Percentiles rank a stretch among this genome's conserved stretches.
Evolutionary conservation across 2,888 invertebrate genomes (phyloP).

Genomic region (Cephonodes hylas): DNA sequence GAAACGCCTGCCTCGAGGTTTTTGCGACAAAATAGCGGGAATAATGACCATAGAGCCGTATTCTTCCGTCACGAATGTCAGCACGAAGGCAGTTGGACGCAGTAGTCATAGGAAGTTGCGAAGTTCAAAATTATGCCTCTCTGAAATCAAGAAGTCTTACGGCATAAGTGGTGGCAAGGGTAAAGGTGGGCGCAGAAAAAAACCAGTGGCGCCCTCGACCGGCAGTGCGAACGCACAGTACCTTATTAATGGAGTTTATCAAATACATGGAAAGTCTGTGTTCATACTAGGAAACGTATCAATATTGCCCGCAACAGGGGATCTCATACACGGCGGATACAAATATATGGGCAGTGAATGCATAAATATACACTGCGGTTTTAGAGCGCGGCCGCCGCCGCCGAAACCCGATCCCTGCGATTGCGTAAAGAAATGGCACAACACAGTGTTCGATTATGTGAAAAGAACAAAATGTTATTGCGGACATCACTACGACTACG

Average conservation of each 20-base stretch:
- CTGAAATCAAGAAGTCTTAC: constrained; percentile 53
- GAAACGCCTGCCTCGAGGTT: constrained; percentile 48
- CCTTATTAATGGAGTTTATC: constrained; percentile 56
- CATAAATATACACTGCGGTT: constrained; percentile 61
- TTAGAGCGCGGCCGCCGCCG: constrained; percentile 43
- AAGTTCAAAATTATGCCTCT: constrained; percentile 37
- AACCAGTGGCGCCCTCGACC: constrained; percentile 50
- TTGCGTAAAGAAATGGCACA: constrained; percentile 59
- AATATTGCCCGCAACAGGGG: constrained; percentile 51
- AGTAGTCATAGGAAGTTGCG: constrained; percentile 32
- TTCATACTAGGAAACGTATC: constrained; percentile 54
- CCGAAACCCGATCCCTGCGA: constrained; percentile 52
- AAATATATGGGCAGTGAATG: constrained; percentile 34
- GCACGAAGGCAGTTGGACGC: constrained; percentile 35
- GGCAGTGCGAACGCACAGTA: constrained; percentile 56
- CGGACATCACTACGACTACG: constrained; percentile 60
- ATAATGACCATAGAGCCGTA: constrained; percentile 42
- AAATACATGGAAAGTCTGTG: constrained; percentile 47
- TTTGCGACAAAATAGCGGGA: constrained; percentile 63
- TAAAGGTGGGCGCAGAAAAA: constrained; percentile 34
- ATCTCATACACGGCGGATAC: constrained; percentile 67
- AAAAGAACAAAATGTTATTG: constrained; percentile 61
- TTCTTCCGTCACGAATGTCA: constrained; percentile 31
- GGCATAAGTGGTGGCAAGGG: constrained; percentile 40
- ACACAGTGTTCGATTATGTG: constrained; percentile 49